Base-by-base conservation (phyloP, 1,140 invertebrate genomes). In the Lepidostoma basale region DNA sequence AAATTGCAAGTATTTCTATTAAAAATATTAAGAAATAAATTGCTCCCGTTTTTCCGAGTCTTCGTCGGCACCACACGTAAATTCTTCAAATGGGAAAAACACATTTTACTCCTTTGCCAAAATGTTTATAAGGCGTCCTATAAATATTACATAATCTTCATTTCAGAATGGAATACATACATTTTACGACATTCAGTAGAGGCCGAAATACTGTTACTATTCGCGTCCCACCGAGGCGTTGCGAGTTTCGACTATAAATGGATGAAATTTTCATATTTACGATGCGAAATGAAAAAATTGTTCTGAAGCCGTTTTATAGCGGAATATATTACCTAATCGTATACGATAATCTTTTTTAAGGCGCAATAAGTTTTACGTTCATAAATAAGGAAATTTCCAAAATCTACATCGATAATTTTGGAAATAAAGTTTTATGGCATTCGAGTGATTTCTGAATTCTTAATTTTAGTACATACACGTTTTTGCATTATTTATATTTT, bases 251-350 rank as follows among this genome's bases (percentile, higher is more conserved):
- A 59, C 30, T 40, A 59, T 59, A 47, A 60, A 67, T 60, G 65
- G 65, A 52, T 58, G 28, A 8, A 69, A 69, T 56, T 69, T 69
- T 69, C 60, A 44, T 33, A 58, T 69, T 69, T 64, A 69, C 40
- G 39, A 54, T 18, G 16, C 33, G 9, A 56, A 69, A 69, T 56
- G 58, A 62, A 58, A 58, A 64, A 63, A 62, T 22, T 39, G 64
- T 23, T 39, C 67, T 33, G 60, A 69, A 63, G 59, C 16, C 59
- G 20, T 69, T 69, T 69, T 63, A 63, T 54, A 49, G 56, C 30
- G 26, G 33, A 68, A 68, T 44, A 62, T 68, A 68, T 62, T 62
- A 62, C 58, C 44, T 47, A 62, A 52, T 62, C 67, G 44, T 49
- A 68, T 28, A 62, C 22, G 62, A 33, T 59, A 59, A 59, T 59